phyloP scores from a whole-genome alignment of 2,797 vertebrate genomes.

The Eidolon dupreanum region DNA sequence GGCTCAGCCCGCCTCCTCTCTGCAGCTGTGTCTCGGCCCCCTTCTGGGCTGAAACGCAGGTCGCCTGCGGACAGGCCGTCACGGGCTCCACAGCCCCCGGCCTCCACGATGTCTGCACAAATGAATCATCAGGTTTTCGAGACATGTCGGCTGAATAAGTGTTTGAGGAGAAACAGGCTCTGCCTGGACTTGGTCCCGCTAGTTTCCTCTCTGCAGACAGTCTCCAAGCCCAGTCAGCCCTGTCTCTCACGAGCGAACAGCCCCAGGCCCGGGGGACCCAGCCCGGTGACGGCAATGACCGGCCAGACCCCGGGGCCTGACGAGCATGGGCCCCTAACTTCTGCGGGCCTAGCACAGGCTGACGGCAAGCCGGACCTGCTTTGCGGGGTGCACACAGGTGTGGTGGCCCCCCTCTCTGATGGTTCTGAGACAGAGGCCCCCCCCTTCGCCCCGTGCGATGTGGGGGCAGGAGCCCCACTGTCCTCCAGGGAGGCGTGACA shows the following conservation, averaged over 20 bases:
- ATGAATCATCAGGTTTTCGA: accelerated
- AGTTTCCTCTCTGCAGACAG: not conserved
- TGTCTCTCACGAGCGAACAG: not conserved
- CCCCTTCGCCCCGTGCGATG: not conserved
- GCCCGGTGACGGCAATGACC: accelerated
- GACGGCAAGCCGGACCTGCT: not conserved
- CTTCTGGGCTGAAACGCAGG: not conserved
- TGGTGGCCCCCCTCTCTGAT: not conserved
- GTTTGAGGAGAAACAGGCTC: not conserved
- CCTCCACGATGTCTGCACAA: accelerated
- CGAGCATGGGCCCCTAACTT: not conserved
- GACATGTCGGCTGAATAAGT: not conserved
- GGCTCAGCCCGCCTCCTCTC: not conserved
- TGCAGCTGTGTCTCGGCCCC: not conserved
- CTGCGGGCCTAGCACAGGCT: not conserved
- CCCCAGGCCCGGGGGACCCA: not conserved
- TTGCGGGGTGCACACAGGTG: accelerated
- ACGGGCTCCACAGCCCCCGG: accelerated
- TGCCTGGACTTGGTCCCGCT: no score
- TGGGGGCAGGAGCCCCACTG: not conserved
- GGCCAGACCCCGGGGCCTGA: not conserved
- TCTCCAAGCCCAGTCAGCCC: not conserved
- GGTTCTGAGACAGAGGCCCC: not conserved
- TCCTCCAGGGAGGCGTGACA: not conserved
- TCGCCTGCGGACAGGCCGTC: not conserved